These are phyloP conservation scores for Nomada fabriciana DNA, from an alignment of 2,888 invertebrate species.

Conservation along the genomic window DNA sequence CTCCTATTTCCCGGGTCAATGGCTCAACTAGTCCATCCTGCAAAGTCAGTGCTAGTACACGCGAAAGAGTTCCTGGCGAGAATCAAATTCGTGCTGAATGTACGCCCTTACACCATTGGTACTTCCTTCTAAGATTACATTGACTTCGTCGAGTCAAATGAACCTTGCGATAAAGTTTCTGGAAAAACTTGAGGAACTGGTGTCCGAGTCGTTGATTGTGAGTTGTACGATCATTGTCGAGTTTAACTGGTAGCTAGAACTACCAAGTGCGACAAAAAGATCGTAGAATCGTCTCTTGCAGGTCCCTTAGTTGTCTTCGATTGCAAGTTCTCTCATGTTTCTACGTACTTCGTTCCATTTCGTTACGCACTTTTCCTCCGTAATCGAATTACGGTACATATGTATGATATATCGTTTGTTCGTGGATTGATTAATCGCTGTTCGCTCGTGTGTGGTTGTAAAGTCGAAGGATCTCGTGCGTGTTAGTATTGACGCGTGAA, in stretches of 20 bases:
- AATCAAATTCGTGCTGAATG: conserved; percentile 61
- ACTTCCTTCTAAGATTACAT: conserved; percentile 49
- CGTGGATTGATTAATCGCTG: conserved; percentile 16
- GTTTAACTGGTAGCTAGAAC: conserved; percentile 47
- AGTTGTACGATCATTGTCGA: conserved; percentile 47
- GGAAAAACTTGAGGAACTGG: conserved; percentile 26
- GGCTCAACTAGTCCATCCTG: conserved; percentile 74
- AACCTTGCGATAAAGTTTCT: conserved; percentile 54
- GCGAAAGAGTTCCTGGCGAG: conserved; percentile 67
- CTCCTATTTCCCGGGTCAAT: conserved; percentile 72
- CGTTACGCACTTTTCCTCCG: neutral
- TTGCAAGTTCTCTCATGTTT: too few relatives aligned
- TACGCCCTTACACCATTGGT: conserved; percentile 73
- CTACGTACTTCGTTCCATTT: neutral
- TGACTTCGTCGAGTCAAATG: conserved; percentile 34
- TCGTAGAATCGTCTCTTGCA: too few relatives aligned
- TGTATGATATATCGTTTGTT: neutral
- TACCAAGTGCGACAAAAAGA: conserved; percentile 16
- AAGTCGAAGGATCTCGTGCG: conserved; percentile 26
- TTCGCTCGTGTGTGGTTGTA: neutral
- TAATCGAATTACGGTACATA: neutral
- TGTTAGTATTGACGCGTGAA: conserved; percentile 35
- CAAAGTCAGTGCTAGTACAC: conserved; percentile 67
- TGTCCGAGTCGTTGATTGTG: conserved; percentile 21
- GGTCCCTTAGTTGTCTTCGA: too few relatives aligned